Base-by-base conservation (phyloP, 2,888 invertebrate species). In the Stegana nigrithorax region DNA sequence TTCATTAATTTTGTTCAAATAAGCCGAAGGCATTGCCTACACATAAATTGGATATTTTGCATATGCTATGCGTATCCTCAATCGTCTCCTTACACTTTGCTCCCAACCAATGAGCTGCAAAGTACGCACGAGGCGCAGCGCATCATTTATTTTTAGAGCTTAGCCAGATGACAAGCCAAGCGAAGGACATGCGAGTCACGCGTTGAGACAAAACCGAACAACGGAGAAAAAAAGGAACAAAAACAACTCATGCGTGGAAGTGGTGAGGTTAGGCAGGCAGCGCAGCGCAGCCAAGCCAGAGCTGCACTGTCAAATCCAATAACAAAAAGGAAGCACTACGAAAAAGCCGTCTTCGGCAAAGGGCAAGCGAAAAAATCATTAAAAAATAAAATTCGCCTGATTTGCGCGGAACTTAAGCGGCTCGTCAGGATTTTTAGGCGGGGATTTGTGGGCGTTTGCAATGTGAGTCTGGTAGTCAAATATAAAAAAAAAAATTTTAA, bases 91-190 rank as follows among this genome's bases (percentile, higher is more conserved):
- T 2, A 32, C 12, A 10, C 32, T 2, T 5, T 32, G 12, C 14
- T 39, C 39, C 17, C 67, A 65, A 76, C 75, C 78, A 80, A 76
- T 76, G 78, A 78, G 55, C 14, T 29, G 29, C 12, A 36, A 10
- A 3, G 14, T 36, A n/a, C 36, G 39, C 39, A 17, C 67, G 72
- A 80, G 80, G 78, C 67, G 78, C 76, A 69, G 76, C 74, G 80
- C 75, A 84, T 84, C 83, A 83, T 83, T 83, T 84, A 83, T 83
- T 83, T 84, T 83, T 83, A 83, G 82, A 84, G 84, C 83, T 83
- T 84, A 83, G 81, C 78, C 84, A 83, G 84, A 84, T 83, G 84
- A 84, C 83, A 83, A 69, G 73, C 66, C 73, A 73, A 75, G 73
- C 69, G 73, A 70, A 64, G 72, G 60, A 65, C 61, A 66, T 62